phyloP scores from a whole-genome alignment of 2,797 vertebrate genomes.

The Acanthopagrus latus region DNA sequence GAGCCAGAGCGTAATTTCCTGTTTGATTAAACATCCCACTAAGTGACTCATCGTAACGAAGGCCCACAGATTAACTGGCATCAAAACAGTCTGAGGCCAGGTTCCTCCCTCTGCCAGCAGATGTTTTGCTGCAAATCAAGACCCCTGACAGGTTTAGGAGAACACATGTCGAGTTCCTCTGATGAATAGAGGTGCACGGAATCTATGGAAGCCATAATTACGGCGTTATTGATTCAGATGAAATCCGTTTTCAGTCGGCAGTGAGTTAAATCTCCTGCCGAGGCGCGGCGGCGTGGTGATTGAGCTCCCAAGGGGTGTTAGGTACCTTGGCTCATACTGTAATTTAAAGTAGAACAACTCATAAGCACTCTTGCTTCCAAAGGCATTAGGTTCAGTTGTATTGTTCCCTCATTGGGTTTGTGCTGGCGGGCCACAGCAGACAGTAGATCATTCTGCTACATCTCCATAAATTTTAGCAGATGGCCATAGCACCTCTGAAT shows the following conservation, averaged over 20 bases:
- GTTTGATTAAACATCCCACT: slow-evolving; percentile 74
- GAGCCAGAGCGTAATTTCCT: slow-evolving; percentile 67
- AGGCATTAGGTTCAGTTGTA: slow-evolving; percentile 49
- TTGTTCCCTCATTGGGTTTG: slow-evolving; percentile 72
- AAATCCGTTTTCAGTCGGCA: slow-evolving; percentile 63
- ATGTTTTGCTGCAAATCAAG: slow-evolving; percentile 74
- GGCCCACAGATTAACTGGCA: slow-evolving; percentile 66
- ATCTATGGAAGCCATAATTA: slow-evolving; percentile 76
- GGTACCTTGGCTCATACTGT: slow-evolving; percentile 49
- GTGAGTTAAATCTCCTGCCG: slow-evolving; percentile 56
- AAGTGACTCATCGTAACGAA: slow-evolving; percentile 75
- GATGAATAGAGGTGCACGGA: slow-evolving; percentile 69
- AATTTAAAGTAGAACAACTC: slow-evolving; percentile 67
- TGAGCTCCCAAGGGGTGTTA: slow-evolving; percentile 49
- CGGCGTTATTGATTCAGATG: slow-evolving; percentile 75
- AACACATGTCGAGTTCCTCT: slow-evolving; percentile 74
- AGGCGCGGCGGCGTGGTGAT: slow-evolving; percentile 38
- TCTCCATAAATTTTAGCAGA: slow-evolving; percentile 40
- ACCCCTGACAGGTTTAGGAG: slow-evolving; percentile 68
- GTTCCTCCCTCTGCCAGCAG: slow-evolving; percentile 64
- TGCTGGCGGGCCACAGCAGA: slow-evolving; percentile 53
- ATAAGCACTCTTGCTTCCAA: slow-evolving; percentile 46
- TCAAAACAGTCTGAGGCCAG: slow-evolving; percentile 58
- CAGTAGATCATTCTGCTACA: slow-evolving; percentile 54
- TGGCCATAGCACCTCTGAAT: slow-evolving; percentile 14